A percentile compares a stretch with the other conserved stretches of the same genome.
Evolutionary conservation across 1,140 invertebrate genomes (phyloP).

Genomic region (Aphidius gifuensis): DNA sequence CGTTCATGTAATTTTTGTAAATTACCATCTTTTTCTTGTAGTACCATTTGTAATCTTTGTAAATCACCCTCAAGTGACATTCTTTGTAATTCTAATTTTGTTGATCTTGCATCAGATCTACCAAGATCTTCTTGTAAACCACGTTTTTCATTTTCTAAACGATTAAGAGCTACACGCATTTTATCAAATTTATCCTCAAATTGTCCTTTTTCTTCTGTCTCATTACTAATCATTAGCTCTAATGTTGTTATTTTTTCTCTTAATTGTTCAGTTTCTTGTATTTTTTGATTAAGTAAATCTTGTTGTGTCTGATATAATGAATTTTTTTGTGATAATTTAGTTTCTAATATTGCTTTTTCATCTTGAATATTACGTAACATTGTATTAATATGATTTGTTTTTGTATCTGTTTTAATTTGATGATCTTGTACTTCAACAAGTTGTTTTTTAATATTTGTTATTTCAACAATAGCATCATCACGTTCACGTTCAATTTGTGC

Average conservation of each 20-base stretch:
- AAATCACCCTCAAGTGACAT: conserved; percentile 85
- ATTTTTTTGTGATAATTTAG: conserved; percentile 69
- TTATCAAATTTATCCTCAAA: conserved; percentile 74
- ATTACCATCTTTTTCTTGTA: conserved; percentile 79
- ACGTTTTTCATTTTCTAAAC: conserved; percentile 78
- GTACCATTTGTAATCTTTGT: conserved; percentile 77
- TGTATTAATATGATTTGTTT: conserved; percentile 62
- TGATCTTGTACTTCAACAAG: conserved; percentile 68
- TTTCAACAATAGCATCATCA: conserved; percentile 75
- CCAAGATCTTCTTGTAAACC: conserved; percentile 72
- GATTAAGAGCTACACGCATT: conserved; percentile 63
- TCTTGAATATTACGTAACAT: conserved; percentile 69
- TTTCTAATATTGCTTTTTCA: conserved; percentile 70
- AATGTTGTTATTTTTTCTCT: conserved; percentile 75
- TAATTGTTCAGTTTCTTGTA: conserved; percentile 71
- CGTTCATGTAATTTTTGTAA: conserved; percentile 79
- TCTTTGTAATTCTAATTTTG: conserved; percentile 79
- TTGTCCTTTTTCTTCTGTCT: conserved; percentile 74
- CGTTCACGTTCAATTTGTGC: conserved; percentile 81
- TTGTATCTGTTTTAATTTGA: conserved; percentile 67
- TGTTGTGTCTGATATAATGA: conserved; percentile 64
- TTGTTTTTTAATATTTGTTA: conserved; percentile 67
- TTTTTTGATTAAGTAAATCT: conserved; percentile 75
- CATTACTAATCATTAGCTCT: conserved; percentile 68
- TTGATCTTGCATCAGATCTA: conserved; percentile 74